Evolutionary conservation across 2,797 vertebrate genomes (phyloP), one percentile per base, ranked within the genome.

Genomic region (Anomalospiza imberbis): DNA sequence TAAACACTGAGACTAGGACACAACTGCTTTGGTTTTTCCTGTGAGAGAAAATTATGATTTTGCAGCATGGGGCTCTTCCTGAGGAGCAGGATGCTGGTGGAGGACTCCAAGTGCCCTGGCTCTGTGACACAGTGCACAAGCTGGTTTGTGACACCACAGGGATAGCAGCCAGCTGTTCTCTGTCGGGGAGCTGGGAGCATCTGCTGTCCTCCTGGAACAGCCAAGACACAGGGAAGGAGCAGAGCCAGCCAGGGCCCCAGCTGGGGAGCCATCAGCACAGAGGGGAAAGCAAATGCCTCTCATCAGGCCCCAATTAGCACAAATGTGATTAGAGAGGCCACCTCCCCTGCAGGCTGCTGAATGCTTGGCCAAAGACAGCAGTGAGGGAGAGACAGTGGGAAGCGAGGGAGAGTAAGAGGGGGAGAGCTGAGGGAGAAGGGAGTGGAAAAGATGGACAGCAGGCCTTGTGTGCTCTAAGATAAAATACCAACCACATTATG

Each of bases 281-380:
- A 70, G 25, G 36, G n/a, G 60, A 55, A 58, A 91, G 75, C 84
- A 94, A 97, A 95, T 61, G 55, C 62, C 36, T 95, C 78, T 92
- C 85, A 91, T 93, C 85, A 76, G 85, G 94, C 81, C 48, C 50
- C 80, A 87, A 58, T 96, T 91, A 95, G 83, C 93, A 83, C 34
- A 70, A 72, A 34, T 1, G 3, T 70, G 79, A 85, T 48, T 57
- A 16, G 48, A 44, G 77, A 92, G 82, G 48, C 34, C 6, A 8
- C 42, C 63, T 86, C 15, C 71, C 60, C 57, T 29, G 34, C 44
- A 70, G 71, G 78, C 66, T 50, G 76, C 82, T 70, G 78, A 54
- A 65, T 61, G 24, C 48, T 82, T 31, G 74, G 67, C 85, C 71
- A 53, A 57, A 74, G 66, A 57, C 26, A 57, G 50, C 2, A 3